Percentiles rank a stretch among this genome's conserved stretches.
Conservation (phyloP, 2,888 invertebrate genomes). For the Ophion costatus region DNA sequence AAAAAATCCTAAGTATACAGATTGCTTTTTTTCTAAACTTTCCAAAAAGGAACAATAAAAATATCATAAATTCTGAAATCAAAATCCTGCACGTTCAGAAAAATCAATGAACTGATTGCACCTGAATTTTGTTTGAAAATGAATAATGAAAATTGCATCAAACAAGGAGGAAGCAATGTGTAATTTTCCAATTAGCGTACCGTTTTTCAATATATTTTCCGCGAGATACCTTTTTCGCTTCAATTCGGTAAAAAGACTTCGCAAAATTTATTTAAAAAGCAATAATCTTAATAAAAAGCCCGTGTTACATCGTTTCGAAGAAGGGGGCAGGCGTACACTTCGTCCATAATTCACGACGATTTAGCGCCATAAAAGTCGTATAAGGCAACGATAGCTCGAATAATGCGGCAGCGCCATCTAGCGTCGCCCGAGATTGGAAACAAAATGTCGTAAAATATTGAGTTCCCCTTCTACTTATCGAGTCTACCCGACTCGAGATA, state of each 20-base stretch:
- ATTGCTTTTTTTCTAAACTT: too few species aligned
- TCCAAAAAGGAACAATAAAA: too few species aligned
- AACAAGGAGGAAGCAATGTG: too few species aligned
- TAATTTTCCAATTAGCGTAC: neutral
- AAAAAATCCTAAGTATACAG: too few species aligned
- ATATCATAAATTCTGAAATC: too few species aligned
- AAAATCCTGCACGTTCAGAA: too few species aligned
- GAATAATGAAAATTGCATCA: too few species aligned
- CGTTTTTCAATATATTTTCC: neutral
- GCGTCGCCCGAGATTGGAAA: conserved; percentile 75
- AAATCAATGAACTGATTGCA: too few species aligned
- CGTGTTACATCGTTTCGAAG: conserved; percentile 13
- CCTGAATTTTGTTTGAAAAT: too few species aligned
- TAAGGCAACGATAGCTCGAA: conserved; percentile 68
- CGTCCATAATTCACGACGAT: conserved; percentile 74
- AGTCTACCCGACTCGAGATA: conserved; percentile 60
- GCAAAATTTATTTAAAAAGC: neutral
- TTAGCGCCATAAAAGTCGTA: conserved; percentile 78
- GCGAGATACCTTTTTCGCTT: neutral
- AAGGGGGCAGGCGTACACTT: conserved; percentile 11
- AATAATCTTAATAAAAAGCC: conserved; percentile 42
- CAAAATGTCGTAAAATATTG: conserved; percentile 81
- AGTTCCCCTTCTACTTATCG: conserved; percentile 60
- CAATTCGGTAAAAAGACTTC: neutral
- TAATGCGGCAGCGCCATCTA: conserved; percentile 70